Conservation (phyloP, 2,888 invertebrate genomes). For the Harpagoxenus sublaevis region DNA sequence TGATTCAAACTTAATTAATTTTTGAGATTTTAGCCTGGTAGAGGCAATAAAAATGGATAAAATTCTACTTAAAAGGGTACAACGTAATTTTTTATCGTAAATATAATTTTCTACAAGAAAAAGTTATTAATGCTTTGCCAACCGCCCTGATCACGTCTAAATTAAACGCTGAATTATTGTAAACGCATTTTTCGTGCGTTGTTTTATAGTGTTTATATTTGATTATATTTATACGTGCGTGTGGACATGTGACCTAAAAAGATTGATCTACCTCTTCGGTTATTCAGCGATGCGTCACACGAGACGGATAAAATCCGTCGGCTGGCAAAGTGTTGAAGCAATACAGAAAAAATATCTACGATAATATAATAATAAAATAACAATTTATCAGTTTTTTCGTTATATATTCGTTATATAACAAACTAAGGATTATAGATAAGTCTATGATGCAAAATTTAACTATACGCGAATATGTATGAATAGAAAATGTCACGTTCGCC, state of each 20-base stretch:
- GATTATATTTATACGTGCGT: background rate
- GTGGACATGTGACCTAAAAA: background rate
- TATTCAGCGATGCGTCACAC: background rate
- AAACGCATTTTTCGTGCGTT: background rate
- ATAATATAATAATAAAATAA: constrained; percentile 1
- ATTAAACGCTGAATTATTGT: background rate
- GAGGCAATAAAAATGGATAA: background rate
- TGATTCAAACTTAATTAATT: background rate
- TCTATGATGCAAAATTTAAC: background rate
- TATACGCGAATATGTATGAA: background rate
- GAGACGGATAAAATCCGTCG: background rate
- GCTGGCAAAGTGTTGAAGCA: background rate
- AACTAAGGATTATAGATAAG: background rate
- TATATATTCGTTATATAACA: background rate
- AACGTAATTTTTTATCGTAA: background rate
- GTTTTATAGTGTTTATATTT: background rate
- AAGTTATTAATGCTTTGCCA: background rate
- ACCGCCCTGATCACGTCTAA: background rate
- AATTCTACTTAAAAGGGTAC: background rate
- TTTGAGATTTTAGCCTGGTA: background rate
- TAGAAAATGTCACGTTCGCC: constrained; percentile 35
- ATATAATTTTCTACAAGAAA: background rate
- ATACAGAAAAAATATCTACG: background rate
- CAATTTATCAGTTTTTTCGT: background rate
- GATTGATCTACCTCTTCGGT: background rate